These are phyloP conservation scores for Cacatua alba DNA, from an alignment of 2,113 vertebrate genomes.

Conservation along the genomic window DNA sequence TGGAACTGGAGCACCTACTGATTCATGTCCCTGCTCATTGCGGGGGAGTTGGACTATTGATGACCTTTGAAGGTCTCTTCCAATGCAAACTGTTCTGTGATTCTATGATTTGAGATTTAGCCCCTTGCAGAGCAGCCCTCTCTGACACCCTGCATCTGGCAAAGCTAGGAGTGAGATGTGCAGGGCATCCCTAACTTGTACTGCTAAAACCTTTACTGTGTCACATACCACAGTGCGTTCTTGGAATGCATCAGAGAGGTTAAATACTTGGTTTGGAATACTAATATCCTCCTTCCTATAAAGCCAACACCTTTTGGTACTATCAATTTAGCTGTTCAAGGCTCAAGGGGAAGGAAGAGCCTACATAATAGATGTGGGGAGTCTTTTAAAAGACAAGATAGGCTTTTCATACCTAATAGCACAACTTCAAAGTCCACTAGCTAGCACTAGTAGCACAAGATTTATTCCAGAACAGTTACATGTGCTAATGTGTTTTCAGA, in stretches of 20 bases:
- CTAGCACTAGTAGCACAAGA: neutral
- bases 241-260: neutral
- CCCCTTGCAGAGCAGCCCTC: neutral
- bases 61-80: neutral
- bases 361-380: neutral
- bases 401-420: neutral
- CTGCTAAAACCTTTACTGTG: neutral
- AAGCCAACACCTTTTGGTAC: neutral
- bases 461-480: neutral
- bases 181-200: neutral
- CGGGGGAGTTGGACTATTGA: neutral
- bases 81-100: neutral
- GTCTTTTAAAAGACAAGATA: neutral
- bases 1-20: neutral
- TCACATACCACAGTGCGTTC: neutral
- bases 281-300: neutral
- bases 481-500: neutral
- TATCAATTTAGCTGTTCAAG: neutral
- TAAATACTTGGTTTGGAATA: neutral
- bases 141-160: neutral
- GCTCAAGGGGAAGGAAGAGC: neutral
- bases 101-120: neutral
- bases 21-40: neutral
- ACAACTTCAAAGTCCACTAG: neutral
- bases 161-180: neutral